Base-by-base conservation (phyloP, 2,113 vertebrate species). In the Vireo altiloquus region DNA sequence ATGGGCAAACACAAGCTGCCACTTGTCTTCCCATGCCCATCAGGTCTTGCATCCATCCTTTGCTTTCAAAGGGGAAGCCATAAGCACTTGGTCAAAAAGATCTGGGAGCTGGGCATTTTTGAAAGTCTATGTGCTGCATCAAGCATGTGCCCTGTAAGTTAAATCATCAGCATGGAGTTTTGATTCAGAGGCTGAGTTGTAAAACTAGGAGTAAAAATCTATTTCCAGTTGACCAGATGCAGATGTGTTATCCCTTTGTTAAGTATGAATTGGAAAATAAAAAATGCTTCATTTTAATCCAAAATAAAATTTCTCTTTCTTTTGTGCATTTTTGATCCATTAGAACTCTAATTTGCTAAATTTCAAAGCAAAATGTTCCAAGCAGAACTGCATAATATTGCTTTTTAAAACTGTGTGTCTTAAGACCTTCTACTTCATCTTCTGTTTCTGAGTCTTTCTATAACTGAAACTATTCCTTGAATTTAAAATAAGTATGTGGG, bases 191-290 rank as follows among this genome's bases (percentile, higher is more conserved):
- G 11, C 44, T 79, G 70, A 74, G 25, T 60, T 74, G 68, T 20
- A 92, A 92, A 85, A 49, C 11, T 46, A 80, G 31, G 21, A 76
- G 39, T 46, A 46, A 94, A 93, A 69, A 82, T 49, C 11, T 42
- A 39, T 80, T 92, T 86, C 47, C 25, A 39, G 22, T n/a, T 83
- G 80, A 40, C 25, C 15, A 77, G 64, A 69, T 76, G 13, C 31
- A 88, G 35, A 57, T 37, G 42, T 28, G 0, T 0, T 8, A 0
- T 17, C 4, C 3, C 4, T 3, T 17, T 44, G 23, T 78, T 42
- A 16, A 49, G 12, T 50, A 53, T 35, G 47, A 85, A 69, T 7
- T 85, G 18, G 13, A 64, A 90, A 90, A 70, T 12, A 50, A 76
- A 84, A 91, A 79, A 8, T 13, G 30, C 7, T 16, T 65, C 12